These are phyloP conservation scores for Pangasianodon gigas DNA, from an alignment of 2,113 vertebrate genomes.

Conservation along the genomic window DNA sequence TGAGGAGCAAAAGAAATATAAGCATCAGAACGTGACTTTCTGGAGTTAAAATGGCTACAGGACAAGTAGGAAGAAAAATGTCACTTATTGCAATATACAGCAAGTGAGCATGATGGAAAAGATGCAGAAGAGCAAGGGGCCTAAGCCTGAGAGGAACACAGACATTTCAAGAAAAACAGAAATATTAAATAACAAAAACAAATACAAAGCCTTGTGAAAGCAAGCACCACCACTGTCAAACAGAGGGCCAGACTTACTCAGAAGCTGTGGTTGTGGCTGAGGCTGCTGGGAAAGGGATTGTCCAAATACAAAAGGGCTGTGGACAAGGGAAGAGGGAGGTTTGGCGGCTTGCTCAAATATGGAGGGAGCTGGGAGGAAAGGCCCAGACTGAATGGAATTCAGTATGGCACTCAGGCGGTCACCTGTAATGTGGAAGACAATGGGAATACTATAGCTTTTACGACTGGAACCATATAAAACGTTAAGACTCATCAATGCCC, in stretches of 20 bases:
- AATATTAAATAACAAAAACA: constrained; percentile 29
- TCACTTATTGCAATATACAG: constrained; percentile 26
- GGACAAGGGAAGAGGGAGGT: constrained; percentile 96
- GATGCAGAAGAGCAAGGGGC: constrained; percentile 35
- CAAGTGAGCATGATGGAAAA: constrained; percentile 39
- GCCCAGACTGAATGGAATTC: constrained; percentile 99
- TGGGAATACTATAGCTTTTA: constrained; percentile 94
- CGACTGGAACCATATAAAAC: constrained; percentile 61
- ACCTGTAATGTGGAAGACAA: constrained; percentile 98
- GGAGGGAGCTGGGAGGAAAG: constrained; percentile 98
- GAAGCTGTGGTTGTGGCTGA: constrained; percentile 94
- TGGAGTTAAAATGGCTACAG: constrained; percentile 16
- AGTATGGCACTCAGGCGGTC: constrained; percentile 99
- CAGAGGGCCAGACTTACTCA: constrained; percentile 98
- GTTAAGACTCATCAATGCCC: constrained; percentile 49
- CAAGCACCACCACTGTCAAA: constrained; percentile 76
- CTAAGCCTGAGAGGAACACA: constrained; percentile 31
- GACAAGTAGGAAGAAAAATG: constrained; percentile 12
- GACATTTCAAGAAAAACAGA: constrained; percentile 9
- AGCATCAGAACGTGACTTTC: not conserved
- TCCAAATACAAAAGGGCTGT: constrained; percentile 99
- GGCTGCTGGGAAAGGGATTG: constrained; percentile 99
- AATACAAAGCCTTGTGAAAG: constrained; percentile 54
- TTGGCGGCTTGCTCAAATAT: constrained; percentile 99
- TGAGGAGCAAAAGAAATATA: constrained; percentile 6